Evolutionary conservation across 2,888 invertebrate species (phyloP), one percentile per base, ranked within the genome.

Genomic region (Strigamia transsilvanica): DNA sequence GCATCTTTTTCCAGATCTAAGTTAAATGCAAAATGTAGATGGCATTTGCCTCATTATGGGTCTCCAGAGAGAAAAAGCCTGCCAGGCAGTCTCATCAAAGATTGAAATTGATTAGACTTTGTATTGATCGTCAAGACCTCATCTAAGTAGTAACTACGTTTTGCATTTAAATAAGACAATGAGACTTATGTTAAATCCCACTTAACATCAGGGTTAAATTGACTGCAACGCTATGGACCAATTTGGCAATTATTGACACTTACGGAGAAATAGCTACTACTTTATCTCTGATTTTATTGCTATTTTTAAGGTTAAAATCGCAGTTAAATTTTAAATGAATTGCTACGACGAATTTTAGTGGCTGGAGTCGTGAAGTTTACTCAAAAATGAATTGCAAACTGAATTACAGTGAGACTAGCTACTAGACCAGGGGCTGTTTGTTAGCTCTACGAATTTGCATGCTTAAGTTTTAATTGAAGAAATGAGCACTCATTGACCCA

Each of bases 21-120:
- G 51, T 51, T 51, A 51, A 51, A 51, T 51, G 51, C 51, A 51
- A 51, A 51, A 51, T 51, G 51, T 51, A 51, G 51, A 51, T 51
- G 51, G 51, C 51, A 51, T 51, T 51, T 51, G 51, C 51, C 51
- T 51, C 51, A 51, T 51, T 51, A 51, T 51, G 51, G 51, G 51
- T 51, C 51, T 51, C 51, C 51, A 51, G 51, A 51, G 51, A 51
- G 51, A 51, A 51, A 51, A 51, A 51, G 51, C 51, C 51, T 51
- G 51, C 51, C 51, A 51, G 51, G n/a, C 51, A 51, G n/a, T n/a
- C 51, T 51, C 51, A 51, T 51, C 51, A 51, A 51, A 51, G 51
- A 51, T 51, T 51, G 51, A 51, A 51, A 51, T 51, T 51, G 51
- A 51, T 51, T 51, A 51, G 51, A 51, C 51, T 51, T 51, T 51